Evolutionary conservation across 2,888 invertebrate genomes (phyloP).

Genomic region (Dicyrtoma fusca): DNA sequence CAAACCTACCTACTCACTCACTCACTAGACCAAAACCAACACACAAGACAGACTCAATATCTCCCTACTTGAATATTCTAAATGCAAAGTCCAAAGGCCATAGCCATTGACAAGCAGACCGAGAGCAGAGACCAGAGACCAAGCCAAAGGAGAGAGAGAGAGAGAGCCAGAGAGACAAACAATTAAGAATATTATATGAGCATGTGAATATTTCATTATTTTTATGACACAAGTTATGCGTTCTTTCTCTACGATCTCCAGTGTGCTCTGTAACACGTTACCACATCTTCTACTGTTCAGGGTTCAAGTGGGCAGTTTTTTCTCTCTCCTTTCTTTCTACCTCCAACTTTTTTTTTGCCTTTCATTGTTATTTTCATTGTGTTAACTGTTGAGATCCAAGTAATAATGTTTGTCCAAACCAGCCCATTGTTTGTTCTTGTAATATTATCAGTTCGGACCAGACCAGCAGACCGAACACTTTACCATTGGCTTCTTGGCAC

Average conservation of each 20-base stretch:
- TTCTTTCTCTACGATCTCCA: neutral
- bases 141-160: no score
- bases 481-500: no score
- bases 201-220: neutral
- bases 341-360: no score
- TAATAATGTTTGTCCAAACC: neutral
- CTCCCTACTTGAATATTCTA: conserved; percentile 16
- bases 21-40: neutral
- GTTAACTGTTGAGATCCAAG: neutral
- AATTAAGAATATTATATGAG: conserved; percentile 5
- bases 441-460: neutral
- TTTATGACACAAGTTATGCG: no score
- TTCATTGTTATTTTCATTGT: no score
- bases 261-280: neutral
- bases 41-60: neutral
- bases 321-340: no score
- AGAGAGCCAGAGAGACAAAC: no score
- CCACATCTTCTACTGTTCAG: neutral
- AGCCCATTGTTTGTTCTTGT: conserved; percentile 21
- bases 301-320: no score
- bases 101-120: no score
- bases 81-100: neutral
- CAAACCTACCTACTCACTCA: neutral
- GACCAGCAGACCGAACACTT: no score
- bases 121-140: no score